Conservation (phyloP, 2,113 vertebrate genomes). For the Onychostoma macrolepis region DNA sequence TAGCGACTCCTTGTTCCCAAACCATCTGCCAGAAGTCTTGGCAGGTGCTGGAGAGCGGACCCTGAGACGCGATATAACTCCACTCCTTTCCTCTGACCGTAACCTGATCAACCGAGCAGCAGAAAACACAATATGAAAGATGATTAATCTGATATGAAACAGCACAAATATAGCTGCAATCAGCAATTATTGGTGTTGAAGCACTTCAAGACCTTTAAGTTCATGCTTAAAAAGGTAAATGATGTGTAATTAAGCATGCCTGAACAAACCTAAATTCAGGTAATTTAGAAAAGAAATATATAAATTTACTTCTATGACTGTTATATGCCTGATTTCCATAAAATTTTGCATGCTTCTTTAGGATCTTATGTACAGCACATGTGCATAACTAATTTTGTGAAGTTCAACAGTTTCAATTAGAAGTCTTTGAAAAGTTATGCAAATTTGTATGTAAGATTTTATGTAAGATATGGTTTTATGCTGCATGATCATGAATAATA, state of each 20-base stretch:
- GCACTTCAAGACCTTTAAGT: neutral
- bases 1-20: conserved; percentile 94
- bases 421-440: no score
- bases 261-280: neutral
- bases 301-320: neutral
- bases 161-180: neutral
- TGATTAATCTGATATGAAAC: neutral
- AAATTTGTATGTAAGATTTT: no score
- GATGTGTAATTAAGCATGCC: neutral
- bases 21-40: conserved; percentile 99
- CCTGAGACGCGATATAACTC: conserved; percentile 95
- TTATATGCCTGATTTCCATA: neutral
- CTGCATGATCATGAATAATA: no score
- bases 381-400: no score
- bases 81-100: conserved; percentile 88
- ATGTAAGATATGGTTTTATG: no score
- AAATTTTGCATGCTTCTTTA: neutral
- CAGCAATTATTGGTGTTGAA: no score
- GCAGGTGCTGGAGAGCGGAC: conserved; percentile 90
- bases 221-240: neutral
- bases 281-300: neutral
- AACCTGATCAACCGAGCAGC: conserved; percentile 72
- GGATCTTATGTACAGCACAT: neutral
- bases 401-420: no score
- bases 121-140: neutral